Evolutionary conservation across 1,140 invertebrate genomes (phyloP).

Genomic region (Lepidotrigona ventralis): DNA sequence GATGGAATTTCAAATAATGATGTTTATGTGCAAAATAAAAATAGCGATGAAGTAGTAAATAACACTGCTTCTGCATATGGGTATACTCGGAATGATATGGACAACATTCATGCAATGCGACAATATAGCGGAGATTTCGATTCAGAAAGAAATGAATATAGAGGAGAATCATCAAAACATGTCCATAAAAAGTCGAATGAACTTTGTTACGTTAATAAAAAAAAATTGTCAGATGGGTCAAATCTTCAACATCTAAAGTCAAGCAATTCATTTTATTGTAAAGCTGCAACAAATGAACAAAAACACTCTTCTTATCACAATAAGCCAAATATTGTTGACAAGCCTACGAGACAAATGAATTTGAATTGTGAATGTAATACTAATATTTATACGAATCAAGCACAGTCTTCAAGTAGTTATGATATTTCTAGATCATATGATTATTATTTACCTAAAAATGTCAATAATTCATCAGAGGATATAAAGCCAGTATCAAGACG

Average conservation of each 20-base stretch:
- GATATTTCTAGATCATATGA: constrained; percentile 44
- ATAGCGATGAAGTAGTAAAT: constrained; percentile 58
- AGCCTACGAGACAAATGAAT: constrained; percentile 4
- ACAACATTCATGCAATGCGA: constrained; percentile 8
- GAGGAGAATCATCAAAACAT: constrained; percentile 37
- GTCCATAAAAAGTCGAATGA: constrained; percentile 53
- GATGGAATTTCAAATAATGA: constrained; percentile 57
- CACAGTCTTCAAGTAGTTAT: constrained; percentile 48
- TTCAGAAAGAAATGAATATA: constrained; percentile 29
- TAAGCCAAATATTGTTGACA: constrained; percentile 24
- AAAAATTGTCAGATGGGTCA: constrained; percentile 48
- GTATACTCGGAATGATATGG: constrained; percentile 25
- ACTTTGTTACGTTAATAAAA: constrained; percentile 44
- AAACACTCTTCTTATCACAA: constrained; percentile 21
- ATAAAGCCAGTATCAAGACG: constrained; percentile 48
- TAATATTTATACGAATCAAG: constrained; percentile 4
- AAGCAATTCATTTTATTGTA: constrained; percentile 43
- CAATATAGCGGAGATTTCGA: constrained; percentile 28
- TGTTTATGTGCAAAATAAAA: constrained; percentile 61
- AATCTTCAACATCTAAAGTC: constrained; percentile 56
- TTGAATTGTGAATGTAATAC: constrained; percentile 27
- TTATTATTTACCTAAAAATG: constrained; percentile 45
- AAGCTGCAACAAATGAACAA: constrained; percentile 35
- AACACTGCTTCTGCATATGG: constrained; percentile 18
- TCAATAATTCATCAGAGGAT: constrained; percentile 37